Base-by-base conservation (phyloP, 2,113 vertebrate genomes). In the Sporophila hypoxantha region DNA sequence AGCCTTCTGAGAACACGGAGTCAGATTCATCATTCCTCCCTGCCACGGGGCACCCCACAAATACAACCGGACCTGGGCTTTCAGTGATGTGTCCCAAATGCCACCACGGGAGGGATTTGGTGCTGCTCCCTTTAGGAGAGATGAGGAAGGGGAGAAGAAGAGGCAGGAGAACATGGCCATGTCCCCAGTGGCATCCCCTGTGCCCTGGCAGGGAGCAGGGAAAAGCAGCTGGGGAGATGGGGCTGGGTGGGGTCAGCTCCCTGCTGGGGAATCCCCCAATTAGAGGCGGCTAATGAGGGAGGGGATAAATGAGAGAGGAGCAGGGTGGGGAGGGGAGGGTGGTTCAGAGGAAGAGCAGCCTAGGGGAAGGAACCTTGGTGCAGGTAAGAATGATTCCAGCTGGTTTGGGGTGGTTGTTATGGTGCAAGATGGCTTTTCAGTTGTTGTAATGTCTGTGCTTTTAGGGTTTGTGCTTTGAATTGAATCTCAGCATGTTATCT, bases 101-200 rank as follows among this genome's bases (percentile, higher is more conserved):
- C 3, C 47, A 32, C 0, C 0, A 0, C 1, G 11, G 37, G 18
- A 21, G 26, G 44, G 15, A 17, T 14, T 26, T 3, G 6, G 2
- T 29, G 52, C 2, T 3, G 5, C 15, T 70, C 5, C 14, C 32
- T 60, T 17, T 10, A 8, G 37, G 12, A 29, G 36, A 34, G 26
- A 2, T 7, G 13, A 22, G n/a, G 64, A 7, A 32, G 4, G 14
- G 11, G 2, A 12, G 16, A 4, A 16, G 6, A 14, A 41, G 22
- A 9, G 17, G 17, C 15, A 52, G 5, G 25, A 47, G 30, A 25
- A 2, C 23, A 2, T 0, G 1, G 52, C 17, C 8, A 1, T 10
- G 52, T 17, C 13, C 20, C 42, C 80, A 25, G 50, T 2, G n/a
- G 3, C 30, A 11, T 6, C 18, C 8, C 15, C 11, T 0, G 2